phyloP scores from a whole-genome alignment of 2,113 vertebrate genomes.

The Climacteris rufus region DNA sequence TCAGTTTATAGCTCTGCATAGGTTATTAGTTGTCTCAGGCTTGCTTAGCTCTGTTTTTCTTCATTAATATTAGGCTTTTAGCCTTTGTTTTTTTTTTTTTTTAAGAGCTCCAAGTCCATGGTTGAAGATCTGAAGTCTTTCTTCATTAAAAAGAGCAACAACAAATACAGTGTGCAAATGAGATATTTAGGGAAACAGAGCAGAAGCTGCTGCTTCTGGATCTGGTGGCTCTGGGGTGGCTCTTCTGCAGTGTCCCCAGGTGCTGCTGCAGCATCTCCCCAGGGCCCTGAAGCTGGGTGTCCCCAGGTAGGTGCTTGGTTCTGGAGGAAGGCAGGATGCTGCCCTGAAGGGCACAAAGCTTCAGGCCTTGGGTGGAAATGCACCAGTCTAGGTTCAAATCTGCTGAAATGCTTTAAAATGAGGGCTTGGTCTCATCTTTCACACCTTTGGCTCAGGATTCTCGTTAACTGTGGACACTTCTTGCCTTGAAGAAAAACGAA shows the following conservation, averaged over 20 bases:
- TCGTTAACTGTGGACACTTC: too few species aligned
- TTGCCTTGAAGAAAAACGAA: not conserved
- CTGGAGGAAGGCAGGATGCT: not conserved
- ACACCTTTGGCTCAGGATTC: not conserved
- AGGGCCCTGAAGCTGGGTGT: not conserved
- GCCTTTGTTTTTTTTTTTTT: slow-evolving; percentile 7
- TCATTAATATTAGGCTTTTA: slow-evolving; percentile 38
- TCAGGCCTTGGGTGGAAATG: not conserved
- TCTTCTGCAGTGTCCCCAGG: not conserved
- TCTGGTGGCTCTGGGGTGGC: not conserved
- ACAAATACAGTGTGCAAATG: not conserved
- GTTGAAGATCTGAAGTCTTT: not conserved
- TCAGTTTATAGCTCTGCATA: not conserved
- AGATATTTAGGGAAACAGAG: not conserved
- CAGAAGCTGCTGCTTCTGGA: not conserved
- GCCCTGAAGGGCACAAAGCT: not conserved
- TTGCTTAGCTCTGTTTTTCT: slow-evolving; percentile 44
- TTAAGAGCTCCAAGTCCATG: not conserved
- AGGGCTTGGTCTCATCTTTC: not conserved
- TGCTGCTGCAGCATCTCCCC: not conserved
- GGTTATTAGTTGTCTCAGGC: slow-evolving; percentile 24
- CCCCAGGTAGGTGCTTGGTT: not conserved
- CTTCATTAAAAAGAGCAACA: slow-evolving; percentile 30
- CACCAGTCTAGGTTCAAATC: not conserved
- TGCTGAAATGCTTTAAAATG: not conserved